A percentile compares a stretch with the other conserved stretches of the same genome.
Conservation (phyloP, 2,797 vertebrate genomes). For the Chloroceryle inda region DNA sequence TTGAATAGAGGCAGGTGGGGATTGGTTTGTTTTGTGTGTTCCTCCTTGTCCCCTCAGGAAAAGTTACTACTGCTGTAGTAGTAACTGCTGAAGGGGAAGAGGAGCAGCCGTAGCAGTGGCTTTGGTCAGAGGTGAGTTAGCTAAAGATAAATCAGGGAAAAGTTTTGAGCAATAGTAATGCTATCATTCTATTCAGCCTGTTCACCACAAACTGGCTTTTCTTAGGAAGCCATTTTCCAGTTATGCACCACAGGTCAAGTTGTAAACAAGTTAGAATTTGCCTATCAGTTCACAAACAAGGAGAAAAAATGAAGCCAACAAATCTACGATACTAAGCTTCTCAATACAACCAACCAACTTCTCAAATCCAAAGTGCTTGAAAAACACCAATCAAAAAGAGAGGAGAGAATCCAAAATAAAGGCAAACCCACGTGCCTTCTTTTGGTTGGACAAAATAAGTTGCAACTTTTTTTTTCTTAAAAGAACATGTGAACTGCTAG, state of each 20-base stretch:
- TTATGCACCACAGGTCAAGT: neutral
- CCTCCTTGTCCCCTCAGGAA: neutral
- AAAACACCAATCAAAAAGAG: neutral
- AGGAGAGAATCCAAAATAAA: neutral
- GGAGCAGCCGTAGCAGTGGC: neutral
- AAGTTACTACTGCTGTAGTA: too few relatives aligned
- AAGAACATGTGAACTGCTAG: neutral
- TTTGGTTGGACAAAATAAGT: neutral
- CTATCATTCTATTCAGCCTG: neutral
- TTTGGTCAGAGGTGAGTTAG: neutral
- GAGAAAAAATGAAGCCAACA: neutral
- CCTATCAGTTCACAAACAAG: neutral
- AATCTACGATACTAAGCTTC: neutral
- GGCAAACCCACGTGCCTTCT: fast-evolving
- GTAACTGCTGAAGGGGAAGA: neutral
- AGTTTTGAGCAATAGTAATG: neutral
- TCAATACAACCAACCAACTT: neutral
- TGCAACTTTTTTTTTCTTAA: neutral
- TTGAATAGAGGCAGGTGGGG: neutral
- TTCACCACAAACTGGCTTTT: neutral
- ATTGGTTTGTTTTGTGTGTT: fast-evolving
- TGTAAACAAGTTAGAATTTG: neutral
- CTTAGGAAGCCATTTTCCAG: neutral
- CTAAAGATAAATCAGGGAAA: neutral
- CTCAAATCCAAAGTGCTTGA: neutral